These are phyloP conservation scores for Neotoxoptera formosana DNA, from an alignment of 1,140 invertebrate genomes.

Conservation along the genomic window DNA sequence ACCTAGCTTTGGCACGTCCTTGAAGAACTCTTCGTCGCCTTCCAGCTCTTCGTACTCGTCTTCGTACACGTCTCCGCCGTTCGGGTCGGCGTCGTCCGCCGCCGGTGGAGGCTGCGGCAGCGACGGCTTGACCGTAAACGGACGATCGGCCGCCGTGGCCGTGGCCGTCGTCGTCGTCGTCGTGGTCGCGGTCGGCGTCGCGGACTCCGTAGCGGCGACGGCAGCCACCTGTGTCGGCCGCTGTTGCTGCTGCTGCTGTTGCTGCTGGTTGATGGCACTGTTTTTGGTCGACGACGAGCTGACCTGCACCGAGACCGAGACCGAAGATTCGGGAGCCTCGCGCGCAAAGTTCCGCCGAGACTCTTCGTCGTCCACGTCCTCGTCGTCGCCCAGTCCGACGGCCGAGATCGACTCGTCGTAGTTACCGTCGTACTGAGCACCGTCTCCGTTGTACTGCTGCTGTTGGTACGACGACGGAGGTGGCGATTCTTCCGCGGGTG, in stretches of 20 bases:
- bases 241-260: not conserved
- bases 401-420: not conserved
- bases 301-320: conserved; percentile 27
- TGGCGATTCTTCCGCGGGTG: conserved; percentile 62
- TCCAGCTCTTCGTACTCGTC: conserved; percentile 51
- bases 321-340: conserved; percentile 47
- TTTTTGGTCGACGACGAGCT: conserved; percentile 52
- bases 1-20: conserved; percentile 53
- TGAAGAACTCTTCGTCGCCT: conserved; percentile 55
- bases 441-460: conserved; percentile 27
- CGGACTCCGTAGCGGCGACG: not conserved
- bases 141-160: not conserved
- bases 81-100: conserved; percentile 43
- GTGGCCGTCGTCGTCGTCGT: not conserved
- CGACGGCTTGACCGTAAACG: not conserved
- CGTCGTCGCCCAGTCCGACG: not conserved
- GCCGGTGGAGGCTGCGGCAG: not conserved
- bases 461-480: conserved; percentile 40
- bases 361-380: not conserved
- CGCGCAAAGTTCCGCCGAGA: conserved; percentile 39
- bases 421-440: conserved; percentile 5
- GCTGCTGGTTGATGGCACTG: conserved; percentile 40
- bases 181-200: not conserved
- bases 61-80: conserved; percentile 35
- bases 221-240: not conserved